These are phyloP conservation scores for Amiota minor DNA, from an alignment of 2,888 invertebrate species.

Conservation along the genomic window DNA sequence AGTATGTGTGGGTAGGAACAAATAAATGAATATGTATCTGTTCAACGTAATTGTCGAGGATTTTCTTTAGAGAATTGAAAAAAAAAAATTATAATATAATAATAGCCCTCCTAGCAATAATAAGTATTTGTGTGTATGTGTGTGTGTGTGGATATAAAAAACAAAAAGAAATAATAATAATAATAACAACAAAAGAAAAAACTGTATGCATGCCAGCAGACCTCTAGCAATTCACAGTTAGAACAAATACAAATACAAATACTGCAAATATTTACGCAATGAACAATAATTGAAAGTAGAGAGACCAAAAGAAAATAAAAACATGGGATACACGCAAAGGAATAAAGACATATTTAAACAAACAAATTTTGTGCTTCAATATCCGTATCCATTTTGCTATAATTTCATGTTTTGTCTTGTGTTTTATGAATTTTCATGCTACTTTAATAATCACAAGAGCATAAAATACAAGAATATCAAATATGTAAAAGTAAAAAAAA, in stretches of 20 bases:
- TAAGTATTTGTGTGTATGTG: not conserved
- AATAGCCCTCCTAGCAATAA: conserved; percentile 39
- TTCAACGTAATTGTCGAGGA: conserved; percentile 50
- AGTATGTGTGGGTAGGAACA: not conserved
- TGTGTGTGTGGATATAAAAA: conserved; percentile 38
- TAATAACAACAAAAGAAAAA: not conserved
- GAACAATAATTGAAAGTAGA: conserved; percentile 17
- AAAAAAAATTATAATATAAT: conserved; percentile 38
- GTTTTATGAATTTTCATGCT: too few species aligned
- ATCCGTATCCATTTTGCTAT: too few species aligned
- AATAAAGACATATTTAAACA: not conserved
- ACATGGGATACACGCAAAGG: not conserved
- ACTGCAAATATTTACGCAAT: conserved; percentile 5
- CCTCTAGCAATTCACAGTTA: conserved; percentile 1
- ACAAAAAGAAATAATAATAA: not conserved
- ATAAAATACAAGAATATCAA: too few species aligned
- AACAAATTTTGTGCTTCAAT: too few species aligned
- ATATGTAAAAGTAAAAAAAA: too few species aligned
- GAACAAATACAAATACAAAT: not conserved
- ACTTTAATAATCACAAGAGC: too few species aligned
- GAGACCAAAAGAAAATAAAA: not conserved
- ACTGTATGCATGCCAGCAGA: not conserved
- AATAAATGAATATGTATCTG: not conserved
- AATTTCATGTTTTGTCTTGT: too few species aligned
- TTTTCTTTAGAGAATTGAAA: conserved; percentile 57